These are phyloP conservation scores for Ips typographus DNA, from an alignment of 1,140 invertebrate species.

Conservation along the genomic window DNA sequence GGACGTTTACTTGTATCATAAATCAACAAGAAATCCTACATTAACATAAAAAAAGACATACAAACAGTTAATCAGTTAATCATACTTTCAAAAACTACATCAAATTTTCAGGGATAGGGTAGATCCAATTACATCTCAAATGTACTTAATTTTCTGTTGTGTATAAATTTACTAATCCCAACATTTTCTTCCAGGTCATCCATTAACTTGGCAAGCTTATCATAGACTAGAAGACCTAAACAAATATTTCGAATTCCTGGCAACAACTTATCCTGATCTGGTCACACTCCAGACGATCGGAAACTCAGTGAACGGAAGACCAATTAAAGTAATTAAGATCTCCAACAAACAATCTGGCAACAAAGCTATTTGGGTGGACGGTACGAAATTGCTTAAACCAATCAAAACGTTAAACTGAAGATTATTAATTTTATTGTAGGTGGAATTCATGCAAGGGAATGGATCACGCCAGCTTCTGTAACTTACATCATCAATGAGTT, in stretches of 20 bases:
- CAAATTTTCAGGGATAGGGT: too few species aligned
- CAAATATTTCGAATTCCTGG: slow-evolving; percentile 73
- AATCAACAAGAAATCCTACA: too few species aligned
- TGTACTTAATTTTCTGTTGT: too few species aligned
- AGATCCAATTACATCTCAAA: too few species aligned
- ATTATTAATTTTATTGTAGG: slow-evolving; percentile 35
- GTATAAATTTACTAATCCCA: too few species aligned
- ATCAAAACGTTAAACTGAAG: too few species aligned
- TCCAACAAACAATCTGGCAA: slow-evolving; percentile 63
- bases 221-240: slow-evolving; percentile 72
- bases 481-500: slow-evolving; percentile 81
- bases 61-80: background rate
- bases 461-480: slow-evolving; percentile 86
- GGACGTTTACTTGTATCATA: too few species aligned
- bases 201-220: slow-evolving; percentile 80
- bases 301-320: slow-evolving; percentile 71
- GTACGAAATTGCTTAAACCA: slow-evolving; percentile 6
- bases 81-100: background rate
- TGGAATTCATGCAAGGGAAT: slow-evolving; percentile 89
- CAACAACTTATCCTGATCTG: slow-evolving; percentile 68
- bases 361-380: slow-evolving; percentile 66
- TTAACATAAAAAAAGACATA: too few species aligned
- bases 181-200: slow-evolving; percentile 60
- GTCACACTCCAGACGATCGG: slow-evolving; percentile 73
- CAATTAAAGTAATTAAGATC: slow-evolving; percentile 70